phyloP scores from a whole-genome alignment of 2,888 invertebrate species.

The Lithophane leautieri region DNA sequence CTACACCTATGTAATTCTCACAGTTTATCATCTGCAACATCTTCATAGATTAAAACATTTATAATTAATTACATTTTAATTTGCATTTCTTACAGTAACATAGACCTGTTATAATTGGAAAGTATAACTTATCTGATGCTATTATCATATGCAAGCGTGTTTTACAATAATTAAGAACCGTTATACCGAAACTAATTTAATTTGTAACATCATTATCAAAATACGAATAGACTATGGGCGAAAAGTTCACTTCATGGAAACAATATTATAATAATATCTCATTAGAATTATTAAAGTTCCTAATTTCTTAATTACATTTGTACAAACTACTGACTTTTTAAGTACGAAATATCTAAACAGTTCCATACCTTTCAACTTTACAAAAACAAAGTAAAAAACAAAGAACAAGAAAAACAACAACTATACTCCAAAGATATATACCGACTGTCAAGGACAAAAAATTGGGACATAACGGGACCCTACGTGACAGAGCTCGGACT shows the following conservation, averaged over 20 bases:
- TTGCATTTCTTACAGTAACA: conserved; percentile 18
- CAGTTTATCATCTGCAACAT: conserved; percentile 35
- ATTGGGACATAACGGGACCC: conserved; percentile 80
- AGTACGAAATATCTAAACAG: too few relatives aligned
- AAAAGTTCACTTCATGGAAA: not conserved
- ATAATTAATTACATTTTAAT: conserved; percentile 49
- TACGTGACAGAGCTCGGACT: conserved; percentile 77
- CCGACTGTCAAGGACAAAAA: conserved; percentile 78
- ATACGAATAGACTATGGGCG: not conserved
- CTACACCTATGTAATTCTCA: conserved; percentile 16
- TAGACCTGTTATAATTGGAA: conserved; percentile 23
- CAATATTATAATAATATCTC: not conserved
- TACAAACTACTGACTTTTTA: not conserved
- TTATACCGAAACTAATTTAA: conserved; percentile 14
- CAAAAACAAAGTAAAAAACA: conserved; percentile 19
- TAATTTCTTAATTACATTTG: too few relatives aligned
- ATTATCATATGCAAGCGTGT: conserved; percentile 46
- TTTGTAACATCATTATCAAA: conserved; percentile 12
- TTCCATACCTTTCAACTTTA: not conserved
- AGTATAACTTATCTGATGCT: conserved; percentile 32
- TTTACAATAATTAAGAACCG: conserved; percentile 37
- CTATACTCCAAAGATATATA: conserved; percentile 67
- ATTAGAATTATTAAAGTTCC: not conserved
- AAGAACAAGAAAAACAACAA: conserved; percentile 48
- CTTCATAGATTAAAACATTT: conserved; percentile 14